Base-by-base conservation (phyloP, 2,888 invertebrate species). In the Cantharis rufa region DNA sequence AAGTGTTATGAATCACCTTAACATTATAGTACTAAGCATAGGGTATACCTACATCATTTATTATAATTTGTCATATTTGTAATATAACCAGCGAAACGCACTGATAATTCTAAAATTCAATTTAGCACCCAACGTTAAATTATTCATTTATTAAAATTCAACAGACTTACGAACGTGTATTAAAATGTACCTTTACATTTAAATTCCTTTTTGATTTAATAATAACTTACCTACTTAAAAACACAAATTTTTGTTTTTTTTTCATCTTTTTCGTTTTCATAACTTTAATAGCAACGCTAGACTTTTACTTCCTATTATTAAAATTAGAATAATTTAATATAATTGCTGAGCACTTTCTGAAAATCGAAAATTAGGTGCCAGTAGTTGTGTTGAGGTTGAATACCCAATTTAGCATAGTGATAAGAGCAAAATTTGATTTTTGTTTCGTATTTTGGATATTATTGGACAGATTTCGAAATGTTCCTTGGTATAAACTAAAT, bases 31-130 rank as follows among this genome's bases (percentile, higher is more conserved):
- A 66, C 64, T 66, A 66, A 66, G 21, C 64, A 24, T 66, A 66
- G 21, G 64, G 18, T 21, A n/a, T 21, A 66, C 64, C 64, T 66
- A 66, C 10, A 66, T 21, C 24, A 18, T 21, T 66, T 66, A 21
- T 21, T 66, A 66, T 66, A 21, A 66, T 66, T 66, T 66, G 64
- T 66, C 64, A 66, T 21, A 66, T 66, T 66, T 66, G 64, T 66
- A 21, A 24, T 66, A 66, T 66, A 66, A 66, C 18, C 21, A 21
- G n/a, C 64, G 18, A 66, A 66, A 66, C 64, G 64, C 24, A n/a
- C 24, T 24, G 24, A 66, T 66, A 66, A 66, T 21, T 48, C 48
- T n/a, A 48, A 48, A 48, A 48, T 48, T 48, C 7, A 48, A 48
- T 48, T 48, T 48, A 48, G 48, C 48, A 48, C n/a, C 48, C n/a